A percentile compares a stretch with the other conserved stretches of the same genome.
Evolutionary conservation across 2,888 invertebrate genomes (phyloP).

Genomic region (Callinectes sapidus): DNA sequence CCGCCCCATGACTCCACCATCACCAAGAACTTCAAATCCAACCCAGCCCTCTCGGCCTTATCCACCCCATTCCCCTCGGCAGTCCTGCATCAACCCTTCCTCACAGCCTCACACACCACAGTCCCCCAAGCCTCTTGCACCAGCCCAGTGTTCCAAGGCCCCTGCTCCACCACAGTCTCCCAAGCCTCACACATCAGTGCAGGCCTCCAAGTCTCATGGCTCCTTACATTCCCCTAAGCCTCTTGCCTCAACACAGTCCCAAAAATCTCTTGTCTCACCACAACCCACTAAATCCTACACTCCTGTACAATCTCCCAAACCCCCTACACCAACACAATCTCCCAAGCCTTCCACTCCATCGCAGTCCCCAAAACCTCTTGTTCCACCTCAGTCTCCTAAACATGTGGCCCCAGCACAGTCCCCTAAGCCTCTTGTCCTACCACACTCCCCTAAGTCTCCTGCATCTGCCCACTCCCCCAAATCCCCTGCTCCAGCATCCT

Average conservation of each 20-base stretch:
- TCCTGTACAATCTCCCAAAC: neutral
- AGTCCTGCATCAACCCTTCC: slow-evolving; percentile 40
- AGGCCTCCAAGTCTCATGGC: neutral
- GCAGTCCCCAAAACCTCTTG: too few species aligned
- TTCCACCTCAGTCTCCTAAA: too few species aligned
- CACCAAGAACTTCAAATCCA: slow-evolving; percentile 55
- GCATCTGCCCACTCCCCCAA: too few species aligned
- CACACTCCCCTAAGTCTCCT: too few species aligned
- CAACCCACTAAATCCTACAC: neutral
- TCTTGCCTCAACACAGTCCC: neutral
- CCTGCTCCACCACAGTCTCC: neutral
- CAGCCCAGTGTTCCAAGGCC: neutral
- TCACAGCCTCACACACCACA: slow-evolving; percentile 57
- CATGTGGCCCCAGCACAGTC: too few species aligned
- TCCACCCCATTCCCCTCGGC: slow-evolving; percentile 57
- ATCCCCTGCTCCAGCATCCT: too few species aligned
- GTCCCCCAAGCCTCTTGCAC: slow-evolving; percentile 44
- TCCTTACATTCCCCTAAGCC: slow-evolving; percentile 35
- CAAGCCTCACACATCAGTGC: neutral
- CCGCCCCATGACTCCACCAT: slow-evolving; percentile 62
- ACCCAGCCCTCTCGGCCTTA: slow-evolving; percentile 59
- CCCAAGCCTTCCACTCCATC: neutral
- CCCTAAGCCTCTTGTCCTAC: too few species aligned
- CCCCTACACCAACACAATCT: neutral
- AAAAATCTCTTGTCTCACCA: neutral